Evolutionary conservation across 1,140 invertebrate genomes (phyloP).

Genomic region (Tetragonula clypearis): DNA sequence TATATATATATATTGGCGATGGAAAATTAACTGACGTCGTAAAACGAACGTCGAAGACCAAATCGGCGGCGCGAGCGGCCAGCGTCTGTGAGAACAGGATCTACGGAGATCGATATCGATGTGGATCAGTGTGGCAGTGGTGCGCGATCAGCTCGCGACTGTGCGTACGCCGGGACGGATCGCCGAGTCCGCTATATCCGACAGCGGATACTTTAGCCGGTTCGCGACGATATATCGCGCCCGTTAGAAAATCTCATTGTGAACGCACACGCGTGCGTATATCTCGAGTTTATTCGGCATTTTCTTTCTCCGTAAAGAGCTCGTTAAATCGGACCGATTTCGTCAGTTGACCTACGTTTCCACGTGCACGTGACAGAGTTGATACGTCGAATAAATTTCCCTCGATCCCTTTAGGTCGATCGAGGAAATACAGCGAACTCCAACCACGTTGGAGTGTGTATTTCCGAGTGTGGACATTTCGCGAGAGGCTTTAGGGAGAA

Average conservation of each 20-base stretch:
- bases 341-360: conserved; percentile 11
- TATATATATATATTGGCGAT: too few relatives aligned
- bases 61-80: conserved; percentile 18
- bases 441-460: background rate
- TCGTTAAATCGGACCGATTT: conserved; percentile 38
- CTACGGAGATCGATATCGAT: conserved; percentile 69
- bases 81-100: conserved; percentile 59
- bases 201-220: conserved; percentile 39
- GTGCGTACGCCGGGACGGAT: conserved; percentile 29
- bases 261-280: conserved; percentile 1
- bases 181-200: conserved; percentile 53
- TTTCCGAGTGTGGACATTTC: background rate
- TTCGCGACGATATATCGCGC: conserved; percentile 58
- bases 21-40: background rate
- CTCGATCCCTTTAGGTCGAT: background rate
- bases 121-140: conserved; percentile 70
- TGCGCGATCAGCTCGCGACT: conserved; percentile 47
- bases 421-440: background rate
- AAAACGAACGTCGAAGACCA: background rate
- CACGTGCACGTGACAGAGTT: background rate
- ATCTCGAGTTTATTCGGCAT: conserved; percentile 20
- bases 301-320: conserved; percentile 17
- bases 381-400: background rate
- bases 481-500: background rate
- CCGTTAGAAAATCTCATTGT: conserved; percentile 55